phyloP scores from a whole-genome alignment of 2,888 invertebrate species.

The Colletes collaris region DNA sequence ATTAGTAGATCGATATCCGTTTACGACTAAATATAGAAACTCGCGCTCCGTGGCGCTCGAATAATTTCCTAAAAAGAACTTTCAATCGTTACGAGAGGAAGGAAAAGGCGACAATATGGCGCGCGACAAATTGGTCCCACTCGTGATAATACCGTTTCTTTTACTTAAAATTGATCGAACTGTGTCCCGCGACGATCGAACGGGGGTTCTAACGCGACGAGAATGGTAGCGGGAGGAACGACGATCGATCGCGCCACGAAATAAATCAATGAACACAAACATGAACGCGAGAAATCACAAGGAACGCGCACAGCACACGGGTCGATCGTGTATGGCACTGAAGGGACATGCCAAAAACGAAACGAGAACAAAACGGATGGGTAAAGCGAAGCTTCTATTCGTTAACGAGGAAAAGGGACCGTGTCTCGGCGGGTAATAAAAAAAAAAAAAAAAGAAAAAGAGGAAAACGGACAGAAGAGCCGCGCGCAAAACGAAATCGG shows the following conservation, averaged over 20 bases:
- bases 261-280: constrained; percentile 40
- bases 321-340: constrained; percentile 39
- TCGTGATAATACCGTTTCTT: constrained; percentile 25
- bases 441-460: constrained; percentile 1
- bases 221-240: constrained; percentile 39
- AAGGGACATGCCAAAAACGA: constrained; percentile 17
- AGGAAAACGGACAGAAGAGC: constrained; percentile 5
- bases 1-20: background rate
- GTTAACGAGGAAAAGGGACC: constrained; percentile 20
- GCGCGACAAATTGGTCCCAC: constrained; percentile 59
- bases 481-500: constrained; percentile 26
- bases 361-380: background rate
- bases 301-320: constrained; percentile 23
- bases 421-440: constrained; percentile 10
- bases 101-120: background rate
- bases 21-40: background rate
- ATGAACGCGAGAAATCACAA: constrained; percentile 34
- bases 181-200: background rate
- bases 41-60: background rate
- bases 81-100: background rate
- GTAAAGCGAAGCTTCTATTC: background rate
- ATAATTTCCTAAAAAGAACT: background rate
- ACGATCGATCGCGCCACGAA: constrained; percentile 60
- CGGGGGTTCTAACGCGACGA: constrained; percentile 20
- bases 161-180: background rate